phyloP scores from a whole-genome alignment of 2,113 vertebrate species.

The Hippopotamus amphibius region DNA sequence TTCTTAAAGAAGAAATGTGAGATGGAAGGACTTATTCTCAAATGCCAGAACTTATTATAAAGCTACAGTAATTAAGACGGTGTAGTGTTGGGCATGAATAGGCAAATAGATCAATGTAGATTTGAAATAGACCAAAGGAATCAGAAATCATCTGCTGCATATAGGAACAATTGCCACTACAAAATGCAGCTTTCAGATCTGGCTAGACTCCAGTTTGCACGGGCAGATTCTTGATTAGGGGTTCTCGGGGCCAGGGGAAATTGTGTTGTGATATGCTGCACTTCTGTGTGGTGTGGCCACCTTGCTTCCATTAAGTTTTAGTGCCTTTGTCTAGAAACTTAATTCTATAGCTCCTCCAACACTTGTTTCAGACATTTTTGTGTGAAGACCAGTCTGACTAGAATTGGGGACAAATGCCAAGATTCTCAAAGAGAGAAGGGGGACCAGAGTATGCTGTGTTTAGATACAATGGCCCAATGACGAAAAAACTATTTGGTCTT shows the following conservation, averaged over 20 bases:
- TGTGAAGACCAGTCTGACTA: background rate
- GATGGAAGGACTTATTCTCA: background rate
- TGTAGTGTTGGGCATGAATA: background rate
- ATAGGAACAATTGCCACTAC: background rate
- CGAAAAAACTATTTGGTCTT: background rate
- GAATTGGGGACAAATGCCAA: background rate
- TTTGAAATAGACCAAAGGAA: background rate
- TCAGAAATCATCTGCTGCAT: background rate
- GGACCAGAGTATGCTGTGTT: background rate
- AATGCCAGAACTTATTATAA: background rate
- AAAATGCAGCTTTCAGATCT: background rate
- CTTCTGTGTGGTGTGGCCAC: background rate
- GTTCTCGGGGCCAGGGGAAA: background rate
- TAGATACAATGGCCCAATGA: background rate
- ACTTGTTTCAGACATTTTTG: background rate
- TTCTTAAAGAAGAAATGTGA: slow-evolving; percentile 14
- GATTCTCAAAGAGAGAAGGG: background rate
- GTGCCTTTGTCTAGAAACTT: background rate
- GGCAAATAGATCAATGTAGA: background rate
- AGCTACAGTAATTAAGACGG: background rate
- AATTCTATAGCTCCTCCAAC: background rate
- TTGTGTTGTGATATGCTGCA: background rate
- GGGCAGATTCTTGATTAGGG: background rate
- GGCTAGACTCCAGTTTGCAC: background rate
- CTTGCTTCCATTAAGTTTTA: background rate